phyloP scores from a whole-genome alignment of 2,113 vertebrate species.

The Psittacula cyanocephala region DNA sequence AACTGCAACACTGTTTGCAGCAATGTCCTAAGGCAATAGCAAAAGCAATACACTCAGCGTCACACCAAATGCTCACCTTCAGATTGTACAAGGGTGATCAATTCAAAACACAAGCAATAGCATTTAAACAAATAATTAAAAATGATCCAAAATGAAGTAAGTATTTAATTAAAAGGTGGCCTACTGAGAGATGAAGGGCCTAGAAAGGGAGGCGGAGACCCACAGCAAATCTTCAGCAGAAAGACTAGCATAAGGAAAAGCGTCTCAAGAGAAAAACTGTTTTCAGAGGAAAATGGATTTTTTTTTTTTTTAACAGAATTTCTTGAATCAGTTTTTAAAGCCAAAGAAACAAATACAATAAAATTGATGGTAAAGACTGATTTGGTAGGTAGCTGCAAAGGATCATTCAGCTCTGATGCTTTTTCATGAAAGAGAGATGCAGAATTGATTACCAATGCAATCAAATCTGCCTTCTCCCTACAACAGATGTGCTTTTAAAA shows the following conservation, averaged over 20 bases:
- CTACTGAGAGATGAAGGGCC: slow-evolving; percentile 7
- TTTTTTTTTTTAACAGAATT: neutral
- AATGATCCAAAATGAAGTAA: slow-evolving; percentile 19
- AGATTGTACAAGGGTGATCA: slow-evolving; percentile 29
- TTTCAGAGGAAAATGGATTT: neutral
- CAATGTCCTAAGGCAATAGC: slow-evolving; percentile 54
- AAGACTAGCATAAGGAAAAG: neutral
- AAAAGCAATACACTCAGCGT: slow-evolving; percentile 28
- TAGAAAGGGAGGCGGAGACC: neutral
- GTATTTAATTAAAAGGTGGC: slow-evolving; percentile 63
- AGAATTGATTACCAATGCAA: neutral
- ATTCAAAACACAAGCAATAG: slow-evolving; percentile 53
- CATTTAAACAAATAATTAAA: slow-evolving; percentile 66
- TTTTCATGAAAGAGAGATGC: neutral
- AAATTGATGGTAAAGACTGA: neutral
- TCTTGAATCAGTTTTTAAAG: neutral
- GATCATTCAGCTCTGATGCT: neutral
- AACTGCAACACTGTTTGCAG: slow-evolving; percentile 42
- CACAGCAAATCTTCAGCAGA: neutral
- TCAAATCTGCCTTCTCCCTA: neutral
- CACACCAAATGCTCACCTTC: slow-evolving; percentile 33
- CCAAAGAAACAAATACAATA: neutral
- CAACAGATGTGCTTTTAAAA: neutral
- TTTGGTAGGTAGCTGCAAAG: neutral
- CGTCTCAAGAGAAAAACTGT: slow-evolving; percentile 11